Percentiles rank a stretch among this genome's conserved stretches.
These are phyloP conservation scores for Penaeus japonicus DNA, from an alignment of 1,140 invertebrate species.

Conservation along the genomic window DNA sequence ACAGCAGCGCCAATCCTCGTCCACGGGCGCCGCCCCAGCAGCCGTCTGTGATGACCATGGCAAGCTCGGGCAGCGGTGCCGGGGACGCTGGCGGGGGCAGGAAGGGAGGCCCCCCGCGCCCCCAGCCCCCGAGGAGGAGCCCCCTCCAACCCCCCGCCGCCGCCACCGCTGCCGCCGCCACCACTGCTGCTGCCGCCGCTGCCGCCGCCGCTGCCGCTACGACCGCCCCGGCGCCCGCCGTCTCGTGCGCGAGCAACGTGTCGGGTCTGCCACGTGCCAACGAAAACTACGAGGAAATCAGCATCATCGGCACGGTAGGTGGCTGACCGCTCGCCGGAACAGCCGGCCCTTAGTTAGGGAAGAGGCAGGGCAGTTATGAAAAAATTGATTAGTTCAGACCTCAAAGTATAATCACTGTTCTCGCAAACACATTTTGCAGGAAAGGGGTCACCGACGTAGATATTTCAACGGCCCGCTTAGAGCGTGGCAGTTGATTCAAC, in stretches of 20 bases:
- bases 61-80: constrained; percentile 33
- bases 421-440: too few species aligned
- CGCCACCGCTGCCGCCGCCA: constrained; percentile 10
- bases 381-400: background rate
- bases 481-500: too few species aligned
- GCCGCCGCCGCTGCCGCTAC: constrained; percentile 2
- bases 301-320: constrained; percentile 58
- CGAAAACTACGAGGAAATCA: constrained; percentile 57
- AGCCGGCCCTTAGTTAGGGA: background rate
- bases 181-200: background rate
- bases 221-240: background rate
- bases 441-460: too few species aligned
- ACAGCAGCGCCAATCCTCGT: background rate
- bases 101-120: constrained; percentile 10
- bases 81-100: constrained; percentile 27
- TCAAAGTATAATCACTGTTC: too few species aligned
- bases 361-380: background rate
- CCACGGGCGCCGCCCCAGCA: background rate
- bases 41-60: constrained; percentile 51
- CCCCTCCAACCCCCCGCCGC: constrained; percentile 18
- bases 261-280: constrained; percentile 2
- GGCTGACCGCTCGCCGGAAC: too few species aligned
- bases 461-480: too few species aligned
- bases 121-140: background rate
- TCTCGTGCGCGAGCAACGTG: background rate